phyloP scores from a whole-genome alignment of 2,888 invertebrate genomes.

The Drosophila vallismaia region DNA sequence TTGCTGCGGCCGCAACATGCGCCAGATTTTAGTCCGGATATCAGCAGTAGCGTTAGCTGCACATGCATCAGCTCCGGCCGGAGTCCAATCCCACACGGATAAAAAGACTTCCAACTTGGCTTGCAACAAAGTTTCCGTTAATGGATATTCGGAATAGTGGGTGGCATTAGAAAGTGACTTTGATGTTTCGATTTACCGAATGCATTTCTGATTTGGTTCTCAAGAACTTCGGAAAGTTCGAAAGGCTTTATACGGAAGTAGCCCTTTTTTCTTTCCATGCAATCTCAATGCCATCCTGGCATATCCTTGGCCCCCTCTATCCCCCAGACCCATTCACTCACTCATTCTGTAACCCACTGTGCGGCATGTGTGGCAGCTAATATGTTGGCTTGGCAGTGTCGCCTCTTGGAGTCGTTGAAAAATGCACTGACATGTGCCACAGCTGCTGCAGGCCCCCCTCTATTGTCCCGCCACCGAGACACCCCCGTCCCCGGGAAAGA shows the following conservation, averaged over 20 bases:
- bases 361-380: slow-evolving; percentile 68
- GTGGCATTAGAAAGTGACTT: neutral
- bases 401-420: slow-evolving; percentile 71
- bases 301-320: slow-evolving; percentile 3
- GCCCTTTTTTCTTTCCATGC: slow-evolving; percentile 1
- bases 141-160: neutral
- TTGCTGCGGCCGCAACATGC: slow-evolving; percentile 61
- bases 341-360: slow-evolving; percentile 31
- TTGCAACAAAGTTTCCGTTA: neutral
- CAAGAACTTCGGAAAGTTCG: neutral
- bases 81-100: slow-evolving; percentile 36
- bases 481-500: slow-evolving; percentile 57
- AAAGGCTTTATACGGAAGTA: neutral
- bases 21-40: slow-evolving; percentile 68
- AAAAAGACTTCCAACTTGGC: slow-evolving; percentile 4
- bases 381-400: slow-evolving; percentile 70
- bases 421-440: slow-evolving; percentile 79
- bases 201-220: too few species aligned
- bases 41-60: slow-evolving; percentile 72
- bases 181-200: neutral
- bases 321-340: slow-evolving; percentile 11
- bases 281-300: slow-evolving; percentile 7
- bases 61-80: slow-evolving; percentile 60
- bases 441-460: slow-evolving; percentile 43
- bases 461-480: slow-evolving; percentile 2